phyloP scores from a whole-genome alignment of 2,888 invertebrate genomes.

The Malthinus seriepunctatus region DNA sequence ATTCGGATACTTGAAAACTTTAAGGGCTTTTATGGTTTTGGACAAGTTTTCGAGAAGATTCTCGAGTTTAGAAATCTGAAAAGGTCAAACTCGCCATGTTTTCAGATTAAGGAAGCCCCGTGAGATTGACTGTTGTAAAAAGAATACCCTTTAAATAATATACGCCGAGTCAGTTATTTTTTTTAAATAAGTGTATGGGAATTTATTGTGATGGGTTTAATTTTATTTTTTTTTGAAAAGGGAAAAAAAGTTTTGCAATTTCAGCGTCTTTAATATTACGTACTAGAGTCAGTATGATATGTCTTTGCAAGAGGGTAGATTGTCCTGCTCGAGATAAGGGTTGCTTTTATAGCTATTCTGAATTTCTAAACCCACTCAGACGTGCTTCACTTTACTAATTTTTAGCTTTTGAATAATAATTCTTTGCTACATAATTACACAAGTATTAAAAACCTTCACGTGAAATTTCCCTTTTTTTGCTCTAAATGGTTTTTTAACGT shows the following conservation, averaged over 20 bases:
- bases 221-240: slow-evolving; percentile 7
- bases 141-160: no score
- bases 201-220: no score
- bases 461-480: no score
- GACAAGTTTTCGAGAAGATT: neutral
- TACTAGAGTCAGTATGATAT: slow-evolving; percentile 13
- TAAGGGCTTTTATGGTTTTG: neutral
- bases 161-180: no score
- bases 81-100: neutral
- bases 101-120: no score
- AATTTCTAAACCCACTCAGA: slow-evolving; percentile 18
- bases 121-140: no score
- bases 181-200: neutral
- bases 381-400: slow-evolving; percentile 8
- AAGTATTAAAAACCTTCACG: no score
- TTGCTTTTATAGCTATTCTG: slow-evolving; percentile 9
- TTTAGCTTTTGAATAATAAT: slow-evolving; percentile 18
- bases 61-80: neutral
- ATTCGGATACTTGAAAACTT: neutral
- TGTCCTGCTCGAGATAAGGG: slow-evolving; percentile 18
- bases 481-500: neutral
- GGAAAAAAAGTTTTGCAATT: slow-evolving; percentile 7
- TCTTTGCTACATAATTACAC: slow-evolving; percentile 3
- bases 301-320: slow-evolving; percentile 17
- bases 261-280: slow-evolving; percentile 16